Evolutionary conservation across 2,113 vertebrate genomes (phyloP).

Genomic region (Zeus faber): DNA sequence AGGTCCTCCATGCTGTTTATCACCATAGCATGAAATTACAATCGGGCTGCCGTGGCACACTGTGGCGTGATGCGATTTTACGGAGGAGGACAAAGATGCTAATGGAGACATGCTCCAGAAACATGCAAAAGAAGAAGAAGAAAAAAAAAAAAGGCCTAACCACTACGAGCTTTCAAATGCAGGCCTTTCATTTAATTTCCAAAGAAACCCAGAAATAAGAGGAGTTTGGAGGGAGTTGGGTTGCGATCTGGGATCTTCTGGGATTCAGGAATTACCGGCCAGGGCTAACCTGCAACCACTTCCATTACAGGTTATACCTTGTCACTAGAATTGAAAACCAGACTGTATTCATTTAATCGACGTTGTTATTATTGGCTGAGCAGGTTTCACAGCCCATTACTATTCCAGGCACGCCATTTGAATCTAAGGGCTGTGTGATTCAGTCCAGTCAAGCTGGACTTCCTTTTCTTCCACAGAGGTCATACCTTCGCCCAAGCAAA

Average conservation of each 20-base stretch:
- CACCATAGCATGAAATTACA: conserved; percentile 66
- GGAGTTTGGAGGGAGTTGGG: neutral
- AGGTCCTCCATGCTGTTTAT: conserved; percentile 48
- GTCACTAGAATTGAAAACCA: too few relatives aligned
- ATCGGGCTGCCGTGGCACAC: conserved; percentile 37
- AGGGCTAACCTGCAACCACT: too few relatives aligned
- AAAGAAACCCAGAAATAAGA: neutral
- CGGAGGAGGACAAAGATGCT: conserved; percentile 18
- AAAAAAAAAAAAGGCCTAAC: neutral
- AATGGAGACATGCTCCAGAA: conserved; percentile 21
- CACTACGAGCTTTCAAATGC: neutral
- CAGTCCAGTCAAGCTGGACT: neutral
- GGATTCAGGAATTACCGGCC: neutral
- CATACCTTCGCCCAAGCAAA: too few relatives aligned
- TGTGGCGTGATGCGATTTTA: conserved; percentile 33
- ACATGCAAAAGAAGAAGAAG: neutral
- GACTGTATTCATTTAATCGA: too few relatives aligned
- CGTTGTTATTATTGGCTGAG: too few relatives aligned
- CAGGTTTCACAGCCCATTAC: neutral
- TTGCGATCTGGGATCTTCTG: neutral
- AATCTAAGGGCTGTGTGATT: neutral
- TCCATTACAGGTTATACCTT: too few relatives aligned
- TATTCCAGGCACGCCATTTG: too few relatives aligned
- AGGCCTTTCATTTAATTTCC: neutral
- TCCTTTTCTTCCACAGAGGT: too few relatives aligned